Percentiles rank a stretch among this genome's conserved stretches.
Evolutionary conservation across 2,888 invertebrate genomes (phyloP).

Genomic region (Diaperis boleti): DNA sequence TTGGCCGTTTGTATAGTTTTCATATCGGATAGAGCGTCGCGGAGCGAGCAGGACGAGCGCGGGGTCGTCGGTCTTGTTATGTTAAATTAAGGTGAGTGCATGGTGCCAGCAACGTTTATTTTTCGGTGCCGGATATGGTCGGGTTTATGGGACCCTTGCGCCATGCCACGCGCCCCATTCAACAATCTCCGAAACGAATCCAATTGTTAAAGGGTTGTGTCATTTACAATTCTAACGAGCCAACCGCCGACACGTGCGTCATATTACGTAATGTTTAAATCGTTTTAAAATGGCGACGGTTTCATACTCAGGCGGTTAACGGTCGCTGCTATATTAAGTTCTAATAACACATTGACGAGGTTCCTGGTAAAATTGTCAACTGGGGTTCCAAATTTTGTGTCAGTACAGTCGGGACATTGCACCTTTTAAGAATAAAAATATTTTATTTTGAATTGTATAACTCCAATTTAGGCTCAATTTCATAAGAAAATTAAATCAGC

Average conservation of each 20-base stretch:
- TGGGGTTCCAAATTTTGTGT: too few relatives aligned
- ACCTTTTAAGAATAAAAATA: too few relatives aligned
- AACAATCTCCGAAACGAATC: constrained; percentile 55
- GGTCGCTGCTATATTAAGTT: too few relatives aligned
- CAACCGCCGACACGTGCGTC: constrained; percentile 62
- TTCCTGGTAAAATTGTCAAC: too few relatives aligned
- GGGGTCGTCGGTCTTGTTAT: constrained; percentile 25
- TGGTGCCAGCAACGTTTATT: constrained; percentile 19
- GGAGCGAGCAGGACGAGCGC: constrained; percentile 33
- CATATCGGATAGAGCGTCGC: too few relatives aligned
- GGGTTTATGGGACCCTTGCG: constrained; percentile 37
- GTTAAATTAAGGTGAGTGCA: constrained; percentile 36
- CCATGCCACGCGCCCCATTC: constrained; percentile 59
- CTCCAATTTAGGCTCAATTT: too few relatives aligned
- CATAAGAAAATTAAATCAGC: too few relatives aligned
- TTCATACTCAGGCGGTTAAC: too few relatives aligned
- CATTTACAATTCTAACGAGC: constrained; percentile 62
- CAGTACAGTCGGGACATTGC: too few relatives aligned
- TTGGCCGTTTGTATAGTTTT: constrained; percentile 59
- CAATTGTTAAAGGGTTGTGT: constrained; percentile 60
- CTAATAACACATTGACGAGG: too few relatives aligned
- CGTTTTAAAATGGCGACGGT: constrained; percentile 58
- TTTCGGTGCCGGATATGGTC: constrained; percentile 38
- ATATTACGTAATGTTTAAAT: constrained; percentile 58
- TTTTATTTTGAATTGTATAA: too few relatives aligned